phyloP scores from a whole-genome alignment of 2,888 invertebrate species.

The Brachyopa scutellaris region DNA sequence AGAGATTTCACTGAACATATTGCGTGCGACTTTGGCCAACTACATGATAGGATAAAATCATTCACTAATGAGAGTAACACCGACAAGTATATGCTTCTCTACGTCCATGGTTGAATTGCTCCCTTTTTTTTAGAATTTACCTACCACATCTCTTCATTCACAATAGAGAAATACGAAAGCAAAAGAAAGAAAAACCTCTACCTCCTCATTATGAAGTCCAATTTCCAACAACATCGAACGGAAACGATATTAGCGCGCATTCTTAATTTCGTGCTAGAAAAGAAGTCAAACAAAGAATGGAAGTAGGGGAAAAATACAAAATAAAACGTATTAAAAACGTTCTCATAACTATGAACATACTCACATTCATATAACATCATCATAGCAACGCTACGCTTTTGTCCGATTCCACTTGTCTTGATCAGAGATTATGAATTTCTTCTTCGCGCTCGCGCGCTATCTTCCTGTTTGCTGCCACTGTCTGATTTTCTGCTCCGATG shows the following conservation, averaged over 20 bases:
- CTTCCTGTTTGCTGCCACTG: constrained; percentile 65
- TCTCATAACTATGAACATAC: constrained; percentile 52
- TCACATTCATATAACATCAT: background rate
- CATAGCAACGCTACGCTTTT: constrained; percentile 39
- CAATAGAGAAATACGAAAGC: background rate
- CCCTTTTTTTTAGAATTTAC: constrained; percentile 39
- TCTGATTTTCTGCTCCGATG: constrained; percentile 81
- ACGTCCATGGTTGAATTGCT: constrained; percentile 38
- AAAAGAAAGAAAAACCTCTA: constrained; percentile 23
- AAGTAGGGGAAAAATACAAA: constrained; percentile 17
- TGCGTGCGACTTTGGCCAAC: too few species aligned
- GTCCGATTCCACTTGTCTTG: constrained; percentile 70
- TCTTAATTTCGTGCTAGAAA: constrained; percentile 63
- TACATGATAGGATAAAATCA: too few species aligned
- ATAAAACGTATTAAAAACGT: constrained; percentile 56
- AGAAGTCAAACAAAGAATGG: constrained; percentile 52
- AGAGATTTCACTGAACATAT: too few species aligned
- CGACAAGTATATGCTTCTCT: constrained; percentile 34
- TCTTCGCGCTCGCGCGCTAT: constrained; percentile 38
- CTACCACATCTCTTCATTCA: constrained; percentile 10
- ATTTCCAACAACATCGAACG: constrained; percentile 60
- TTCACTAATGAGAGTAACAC: too few species aligned
- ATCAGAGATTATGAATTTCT: constrained; percentile 70
- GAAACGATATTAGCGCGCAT: constrained; percentile 50
- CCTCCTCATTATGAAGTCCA: constrained; percentile 70